These are phyloP conservation scores for Lepidochitona cinerea DNA, from an alignment of 2,888 invertebrate species.

Conservation along the genomic window DNA sequence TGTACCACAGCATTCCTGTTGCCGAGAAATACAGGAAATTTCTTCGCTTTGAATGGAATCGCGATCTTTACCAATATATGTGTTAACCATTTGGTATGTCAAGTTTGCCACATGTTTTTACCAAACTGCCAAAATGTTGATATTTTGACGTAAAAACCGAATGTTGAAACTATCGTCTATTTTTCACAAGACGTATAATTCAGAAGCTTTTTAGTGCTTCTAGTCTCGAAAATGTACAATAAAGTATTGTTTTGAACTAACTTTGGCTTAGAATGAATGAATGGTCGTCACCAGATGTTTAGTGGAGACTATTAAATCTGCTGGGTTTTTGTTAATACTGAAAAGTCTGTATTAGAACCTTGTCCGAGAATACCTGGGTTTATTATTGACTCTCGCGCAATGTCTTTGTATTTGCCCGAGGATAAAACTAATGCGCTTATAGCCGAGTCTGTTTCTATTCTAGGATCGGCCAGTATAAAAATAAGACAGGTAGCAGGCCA, in stretches of 20 bases:
- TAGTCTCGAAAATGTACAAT: no score
- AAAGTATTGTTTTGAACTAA: not conserved
- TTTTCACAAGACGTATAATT: no score
- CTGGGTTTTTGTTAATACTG: not conserved
- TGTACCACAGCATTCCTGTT: constrained; percentile 27
- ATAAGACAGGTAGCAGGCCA: not conserved
- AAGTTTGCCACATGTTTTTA: not conserved
- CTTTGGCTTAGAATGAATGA: not conserved
- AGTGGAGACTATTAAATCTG: not conserved
- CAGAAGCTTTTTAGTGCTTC: no score
- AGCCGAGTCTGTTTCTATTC: not conserved
- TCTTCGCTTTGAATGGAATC: constrained; percentile 22
- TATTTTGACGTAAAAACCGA: no score
- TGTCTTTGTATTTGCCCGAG: not conserved
- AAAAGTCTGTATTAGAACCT: not conserved
- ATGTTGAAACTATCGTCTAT: no score
- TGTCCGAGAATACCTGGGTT: not conserved
- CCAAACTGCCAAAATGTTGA: constrained; percentile 1
- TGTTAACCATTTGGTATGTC: not conserved
- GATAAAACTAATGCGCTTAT: not conserved
- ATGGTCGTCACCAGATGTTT: not conserved
- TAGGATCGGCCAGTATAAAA: not conserved
- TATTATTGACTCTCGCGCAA: not conserved
- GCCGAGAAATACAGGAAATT: constrained; percentile 14
- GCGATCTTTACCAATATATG: not conserved